A percentile compares a stretch with the other conserved stretches of the same genome.
These are phyloP conservation scores for Anastrepha ludens DNA, from an alignment of 1,140 invertebrate genomes.

Conservation along the genomic window DNA sequence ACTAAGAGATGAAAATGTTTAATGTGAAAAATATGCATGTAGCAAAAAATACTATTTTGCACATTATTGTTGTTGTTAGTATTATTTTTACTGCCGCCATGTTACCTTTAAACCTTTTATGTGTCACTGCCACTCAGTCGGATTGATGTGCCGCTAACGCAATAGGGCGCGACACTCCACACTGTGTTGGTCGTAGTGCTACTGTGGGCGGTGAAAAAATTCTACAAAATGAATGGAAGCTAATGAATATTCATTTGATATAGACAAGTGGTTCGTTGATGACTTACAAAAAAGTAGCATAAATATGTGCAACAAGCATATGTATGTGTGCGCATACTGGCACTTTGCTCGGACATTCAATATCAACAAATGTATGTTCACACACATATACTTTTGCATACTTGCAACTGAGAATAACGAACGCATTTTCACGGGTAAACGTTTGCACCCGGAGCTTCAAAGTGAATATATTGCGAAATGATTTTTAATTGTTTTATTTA, in stretches of 20 bases:
- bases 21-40: background rate
- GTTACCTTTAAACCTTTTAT: conserved; percentile 45
- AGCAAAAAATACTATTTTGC: background rate
- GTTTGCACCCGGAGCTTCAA: background rate
- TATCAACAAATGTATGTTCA: background rate
- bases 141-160: background rate
- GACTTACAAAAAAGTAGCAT: background rate
- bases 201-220: background rate
- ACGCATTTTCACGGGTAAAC: background rate
- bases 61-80: background rate
- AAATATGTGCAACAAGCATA: background rate
- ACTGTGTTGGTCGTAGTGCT: background rate
- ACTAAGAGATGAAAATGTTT: background rate
- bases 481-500: conserved; percentile 33
- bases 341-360: background rate
- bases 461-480: conserved; percentile 30
- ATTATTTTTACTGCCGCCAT: conserved; percentile 23
- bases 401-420: background rate
- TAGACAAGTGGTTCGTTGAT: conserved; percentile 14
- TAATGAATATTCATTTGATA: background rate
- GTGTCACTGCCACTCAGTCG: conserved; percentile 5
- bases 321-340: background rate
- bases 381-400: background rate
- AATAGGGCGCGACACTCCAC: conserved; percentile 33
- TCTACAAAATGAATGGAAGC: background rate